A percentile compares a stretch with the other conserved stretches of the same genome.
Conservation (phyloP, 2,113 vertebrate genomes). For the Gymnogyps californianus region DNA sequence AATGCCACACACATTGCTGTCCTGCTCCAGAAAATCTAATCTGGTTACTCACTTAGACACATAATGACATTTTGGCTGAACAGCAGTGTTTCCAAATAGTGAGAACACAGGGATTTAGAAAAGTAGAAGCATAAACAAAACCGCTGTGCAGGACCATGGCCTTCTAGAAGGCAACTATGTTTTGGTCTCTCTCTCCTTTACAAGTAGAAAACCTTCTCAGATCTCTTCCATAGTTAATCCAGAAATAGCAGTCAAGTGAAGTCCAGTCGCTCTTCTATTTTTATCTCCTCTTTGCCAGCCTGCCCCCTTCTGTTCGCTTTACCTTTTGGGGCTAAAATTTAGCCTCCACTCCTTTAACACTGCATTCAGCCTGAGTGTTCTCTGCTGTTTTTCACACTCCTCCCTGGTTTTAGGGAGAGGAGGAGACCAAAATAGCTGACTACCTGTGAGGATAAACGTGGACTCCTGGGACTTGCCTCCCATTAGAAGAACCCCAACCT, state of each 20-base stretch:
- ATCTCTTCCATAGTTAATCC: neutral
- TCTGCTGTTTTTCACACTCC: neutral
- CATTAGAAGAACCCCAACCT: neutral
- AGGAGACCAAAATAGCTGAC: neutral
- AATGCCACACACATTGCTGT: constrained; percentile 39
- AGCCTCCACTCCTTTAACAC: neutral
- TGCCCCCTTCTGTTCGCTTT: constrained; percentile 31
- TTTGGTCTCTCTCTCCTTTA: neutral
- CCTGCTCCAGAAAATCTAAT: constrained; percentile 40
- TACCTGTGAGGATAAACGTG: neutral
- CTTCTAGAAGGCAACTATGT: neutral
- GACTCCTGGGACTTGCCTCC: neutral
- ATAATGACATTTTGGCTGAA: neutral
- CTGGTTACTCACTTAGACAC: neutral
- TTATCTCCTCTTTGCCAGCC: neutral
- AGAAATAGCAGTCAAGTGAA: constrained; percentile 46
- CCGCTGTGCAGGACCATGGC: neutral
- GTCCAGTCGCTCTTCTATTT: constrained; percentile 40
- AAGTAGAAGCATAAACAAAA: constrained; percentile 1
- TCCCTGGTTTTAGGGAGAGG: neutral
- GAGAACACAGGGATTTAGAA: neutral
- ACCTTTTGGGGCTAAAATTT: neutral
- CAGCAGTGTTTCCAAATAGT: neutral
- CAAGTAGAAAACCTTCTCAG: neutral
- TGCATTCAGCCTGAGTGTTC: neutral